phyloP scores from a whole-genome alignment of 2,888 invertebrate species.

The Drosophila fungiperda region DNA sequence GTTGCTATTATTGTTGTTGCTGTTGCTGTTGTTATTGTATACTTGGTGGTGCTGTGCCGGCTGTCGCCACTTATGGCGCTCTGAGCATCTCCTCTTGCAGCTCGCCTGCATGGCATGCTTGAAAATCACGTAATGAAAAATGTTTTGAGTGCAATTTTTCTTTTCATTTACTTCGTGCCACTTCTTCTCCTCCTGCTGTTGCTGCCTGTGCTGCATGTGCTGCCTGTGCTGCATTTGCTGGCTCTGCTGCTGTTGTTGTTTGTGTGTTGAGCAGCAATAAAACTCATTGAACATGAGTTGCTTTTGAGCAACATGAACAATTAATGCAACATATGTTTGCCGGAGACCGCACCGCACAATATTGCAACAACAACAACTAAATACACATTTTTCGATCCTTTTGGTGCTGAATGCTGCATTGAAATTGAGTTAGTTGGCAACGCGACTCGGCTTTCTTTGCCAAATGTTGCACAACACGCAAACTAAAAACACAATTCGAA shows the following conservation, averaged over 20 bases:
- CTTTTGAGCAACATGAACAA: constrained; percentile 77
- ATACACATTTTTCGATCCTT: constrained; percentile 60
- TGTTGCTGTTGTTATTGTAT: constrained; percentile 53
- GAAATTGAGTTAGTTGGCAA: constrained; percentile 73
- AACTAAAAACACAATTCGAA: constrained; percentile 35
- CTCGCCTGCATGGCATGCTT: constrained; percentile 57
- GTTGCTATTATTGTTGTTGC: not conserved
- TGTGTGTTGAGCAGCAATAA: constrained; percentile 79
- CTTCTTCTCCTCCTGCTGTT: constrained; percentile 30
- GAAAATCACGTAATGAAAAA: constrained; percentile 80
- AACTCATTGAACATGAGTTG: constrained; percentile 79
- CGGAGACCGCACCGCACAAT: constrained; percentile 34
- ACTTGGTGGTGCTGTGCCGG: constrained; percentile 82
- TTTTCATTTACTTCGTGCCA: constrained; percentile 66
- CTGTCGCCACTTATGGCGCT: constrained; percentile 80
- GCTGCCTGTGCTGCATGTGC: constrained; percentile 36
- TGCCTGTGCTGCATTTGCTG: constrained; percentile 47
- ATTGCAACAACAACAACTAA: constrained; percentile 21
- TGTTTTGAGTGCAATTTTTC: constrained; percentile 79
- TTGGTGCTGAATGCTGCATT: constrained; percentile 44
- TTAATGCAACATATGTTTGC: constrained; percentile 79
- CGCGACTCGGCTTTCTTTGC: constrained; percentile 43
- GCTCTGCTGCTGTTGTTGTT: constrained; percentile 59
- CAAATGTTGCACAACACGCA: constrained; percentile 65
- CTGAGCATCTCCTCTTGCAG: constrained; percentile 36